These are phyloP conservation scores for Dasyornis broadbenti DNA, from an alignment of 2,113 vertebrate genomes.

Conservation along the genomic window DNA sequence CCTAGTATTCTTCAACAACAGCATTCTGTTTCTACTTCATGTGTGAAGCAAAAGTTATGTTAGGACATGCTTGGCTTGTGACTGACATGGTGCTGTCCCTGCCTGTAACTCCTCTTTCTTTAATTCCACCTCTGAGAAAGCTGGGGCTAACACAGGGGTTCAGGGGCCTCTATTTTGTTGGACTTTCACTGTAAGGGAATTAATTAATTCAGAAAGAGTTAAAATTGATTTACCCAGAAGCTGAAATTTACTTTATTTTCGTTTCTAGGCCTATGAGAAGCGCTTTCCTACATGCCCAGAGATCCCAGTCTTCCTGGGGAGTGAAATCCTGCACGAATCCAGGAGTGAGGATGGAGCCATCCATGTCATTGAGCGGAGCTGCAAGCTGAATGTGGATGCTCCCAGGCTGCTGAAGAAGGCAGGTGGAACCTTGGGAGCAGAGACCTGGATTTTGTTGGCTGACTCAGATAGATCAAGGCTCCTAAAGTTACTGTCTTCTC, in stretches of 20 bases:
- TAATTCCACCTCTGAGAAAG: not conserved
- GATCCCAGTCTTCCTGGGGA: slow-evolving; percentile 82
- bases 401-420: slow-evolving; percentile 82
- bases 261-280: slow-evolving; percentile 78
- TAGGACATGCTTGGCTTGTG: not conserved
- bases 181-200: not conserved
- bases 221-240: not conserved
- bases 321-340: slow-evolving; percentile 74
- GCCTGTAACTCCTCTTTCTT: not conserved
- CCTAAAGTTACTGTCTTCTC: not conserved
- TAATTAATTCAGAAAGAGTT: not conserved
- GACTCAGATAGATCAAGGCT: not conserved
- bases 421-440: not conserved
- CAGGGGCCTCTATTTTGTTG: not conserved
- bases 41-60: not conserved
- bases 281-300: slow-evolving; percentile 81
- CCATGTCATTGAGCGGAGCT: slow-evolving; percentile 79
- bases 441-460: not conserved
- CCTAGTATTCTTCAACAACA: not conserved
- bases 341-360: slow-evolving; percentile 71
- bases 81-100: not conserved
- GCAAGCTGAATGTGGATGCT: slow-evolving; percentile 80
- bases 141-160: not conserved
- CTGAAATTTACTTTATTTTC: not conserved
- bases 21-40: not conserved